Percentiles rank a stretch among this genome's conserved stretches.
These are phyloP conservation scores for Myotis davidii DNA, from an alignment of 2,113 vertebrate species.

Conservation along the genomic window DNA sequence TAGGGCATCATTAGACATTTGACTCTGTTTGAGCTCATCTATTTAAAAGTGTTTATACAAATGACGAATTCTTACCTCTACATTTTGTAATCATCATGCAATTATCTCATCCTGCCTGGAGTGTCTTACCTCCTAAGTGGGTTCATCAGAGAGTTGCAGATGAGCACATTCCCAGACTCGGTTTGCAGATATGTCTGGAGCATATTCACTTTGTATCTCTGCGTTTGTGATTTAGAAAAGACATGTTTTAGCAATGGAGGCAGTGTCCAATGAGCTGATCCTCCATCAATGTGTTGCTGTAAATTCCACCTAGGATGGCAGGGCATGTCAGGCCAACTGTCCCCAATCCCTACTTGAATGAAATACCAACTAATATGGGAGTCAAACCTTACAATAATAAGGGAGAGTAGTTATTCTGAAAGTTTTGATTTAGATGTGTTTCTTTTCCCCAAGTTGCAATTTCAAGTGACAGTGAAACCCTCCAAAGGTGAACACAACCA, in stretches of 20 bases:
- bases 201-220: neutral
- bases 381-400: neutral
- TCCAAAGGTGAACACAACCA: neutral
- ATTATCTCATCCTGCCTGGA: neutral
- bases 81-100: neutral
- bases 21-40: neutral
- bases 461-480: neutral
- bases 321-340: neutral
- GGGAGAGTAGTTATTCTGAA: neutral
- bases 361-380: neutral
- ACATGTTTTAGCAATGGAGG: neutral
- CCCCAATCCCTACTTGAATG: neutral
- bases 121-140: neutral
- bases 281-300: neutral
- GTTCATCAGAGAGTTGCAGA: neutral
- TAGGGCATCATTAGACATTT: constrained; percentile 32
- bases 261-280: neutral
- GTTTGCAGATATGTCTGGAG: neutral
- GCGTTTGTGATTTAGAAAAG: neutral
- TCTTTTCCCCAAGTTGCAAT: neutral
- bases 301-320: neutral
- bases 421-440: neutral
- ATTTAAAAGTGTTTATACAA: neutral
- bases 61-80: neutral
- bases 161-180: neutral